Conservation (phyloP, 2,888 invertebrate species). For the Eledona agricola region DNA sequence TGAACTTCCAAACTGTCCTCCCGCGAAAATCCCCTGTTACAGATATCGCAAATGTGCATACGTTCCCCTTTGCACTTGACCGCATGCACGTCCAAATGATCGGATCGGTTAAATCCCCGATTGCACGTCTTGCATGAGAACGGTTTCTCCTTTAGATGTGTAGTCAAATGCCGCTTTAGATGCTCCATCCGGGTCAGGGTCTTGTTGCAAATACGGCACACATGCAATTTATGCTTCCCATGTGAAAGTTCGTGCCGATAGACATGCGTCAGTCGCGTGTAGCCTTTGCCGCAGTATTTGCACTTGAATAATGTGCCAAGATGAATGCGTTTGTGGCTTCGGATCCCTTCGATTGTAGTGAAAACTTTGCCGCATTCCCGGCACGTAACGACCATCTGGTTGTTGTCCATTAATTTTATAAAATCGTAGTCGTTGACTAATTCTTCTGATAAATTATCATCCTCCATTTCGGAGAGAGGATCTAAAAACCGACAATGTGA, state of each 20-base stretch:
- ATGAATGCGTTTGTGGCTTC: conserved; percentile 57
- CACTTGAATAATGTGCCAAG: conserved; percentile 59
- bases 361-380: conserved; percentile 58
- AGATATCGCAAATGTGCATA: conserved; percentile 62
- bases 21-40: conserved; percentile 61
- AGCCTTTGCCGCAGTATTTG: conserved; percentile 59
- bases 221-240: conserved; percentile 57
- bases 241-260: conserved; percentile 59
- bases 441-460: not conserved
- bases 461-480: not conserved
- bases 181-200: conserved; percentile 60
- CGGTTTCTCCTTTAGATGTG: conserved; percentile 61
- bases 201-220: conserved; percentile 61
- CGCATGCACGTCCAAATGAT: conserved; percentile 59
- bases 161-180: conserved; percentile 59
- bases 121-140: conserved; percentile 59
- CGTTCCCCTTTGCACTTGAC: conserved; percentile 61
- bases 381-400: conserved; percentile 58
- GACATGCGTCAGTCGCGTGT: conserved; percentile 57
- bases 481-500: too few relatives aligned
- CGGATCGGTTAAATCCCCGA: conserved; percentile 59
- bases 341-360: conserved; percentile 58
- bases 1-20: conserved; percentile 61
- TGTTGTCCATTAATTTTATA: conserved; percentile 59
- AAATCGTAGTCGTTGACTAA: too few relatives aligned